Conservation (phyloP, 2,888 invertebrate genomes). For the Nomada ferruginata region DNA sequence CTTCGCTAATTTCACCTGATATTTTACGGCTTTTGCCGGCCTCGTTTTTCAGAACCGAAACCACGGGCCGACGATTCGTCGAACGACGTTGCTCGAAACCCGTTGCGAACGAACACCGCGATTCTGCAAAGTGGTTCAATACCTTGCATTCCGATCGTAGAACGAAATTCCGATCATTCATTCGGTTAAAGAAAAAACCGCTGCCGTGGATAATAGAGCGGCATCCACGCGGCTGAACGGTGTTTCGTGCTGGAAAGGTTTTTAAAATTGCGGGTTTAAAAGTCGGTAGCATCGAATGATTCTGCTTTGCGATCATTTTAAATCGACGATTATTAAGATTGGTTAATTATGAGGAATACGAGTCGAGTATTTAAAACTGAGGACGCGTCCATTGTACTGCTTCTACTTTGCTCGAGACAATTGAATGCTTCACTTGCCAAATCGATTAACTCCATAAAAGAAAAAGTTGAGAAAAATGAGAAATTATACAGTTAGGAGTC, state of each 20-base stretch:
- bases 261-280: neutral
- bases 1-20: constrained; percentile 53
- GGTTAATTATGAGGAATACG: too few species aligned
- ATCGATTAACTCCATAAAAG: too few species aligned
- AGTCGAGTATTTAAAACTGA: neutral
- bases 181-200: neutral
- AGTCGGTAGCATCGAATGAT: neutral
- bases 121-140: constrained; percentile 23
- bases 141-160: constrained; percentile 4
- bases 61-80: constrained; percentile 3
- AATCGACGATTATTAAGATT: too few species aligned
- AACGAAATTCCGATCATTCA: neutral
- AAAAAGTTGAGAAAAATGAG: too few species aligned
- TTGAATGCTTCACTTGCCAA: neutral
- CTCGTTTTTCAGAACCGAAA: constrained; percentile 40
- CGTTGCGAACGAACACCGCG: constrained; percentile 2
- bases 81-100: constrained; percentile 26
- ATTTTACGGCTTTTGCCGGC: constrained; percentile 37
- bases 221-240: neutral
- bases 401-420: neutral
- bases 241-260: neutral
- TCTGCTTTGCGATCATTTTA: too few species aligned
- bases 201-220: neutral
- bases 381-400: neutral
- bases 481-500: too few species aligned